Percentiles rank a stretch among this genome's conserved stretches.
Evolutionary conservation across 2,797 vertebrate species (phyloP).

Genomic region (Xyrichtys novacula): DNA sequence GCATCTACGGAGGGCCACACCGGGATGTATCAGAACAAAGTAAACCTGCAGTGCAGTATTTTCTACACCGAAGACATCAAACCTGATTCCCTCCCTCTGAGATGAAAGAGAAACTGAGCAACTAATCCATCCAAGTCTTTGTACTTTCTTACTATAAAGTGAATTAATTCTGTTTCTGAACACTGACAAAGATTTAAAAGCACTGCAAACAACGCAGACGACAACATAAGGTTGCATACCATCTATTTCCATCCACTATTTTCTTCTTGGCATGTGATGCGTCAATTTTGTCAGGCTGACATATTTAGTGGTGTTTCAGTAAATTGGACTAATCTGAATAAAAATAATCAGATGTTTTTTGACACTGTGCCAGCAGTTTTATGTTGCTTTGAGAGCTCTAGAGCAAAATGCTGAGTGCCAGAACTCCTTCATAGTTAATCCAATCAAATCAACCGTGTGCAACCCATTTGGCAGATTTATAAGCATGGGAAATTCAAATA

Average conservation of each 20-base stretch:
- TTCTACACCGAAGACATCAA: conserved; percentile 36
- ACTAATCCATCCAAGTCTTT: neutral
- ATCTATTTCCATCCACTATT: conserved; percentile 3
- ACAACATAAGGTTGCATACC: neutral
- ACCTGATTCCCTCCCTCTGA: conserved; percentile 7
- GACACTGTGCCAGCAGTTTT: neutral
- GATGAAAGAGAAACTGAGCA: conserved; percentile 14
- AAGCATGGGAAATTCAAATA: neutral
- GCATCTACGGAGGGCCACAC: conserved; percentile 25
- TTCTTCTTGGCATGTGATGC: neutral
- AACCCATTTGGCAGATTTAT: neutral
- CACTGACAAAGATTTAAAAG: neutral
- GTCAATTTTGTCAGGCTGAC: neutral
- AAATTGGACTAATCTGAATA: conserved; percentile 4
- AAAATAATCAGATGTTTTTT: neutral
- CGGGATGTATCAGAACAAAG: conserved; percentile 48
- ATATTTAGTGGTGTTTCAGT: neutral
- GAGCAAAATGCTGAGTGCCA: neutral
- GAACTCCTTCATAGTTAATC: conserved; percentile 2
- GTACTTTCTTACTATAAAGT: neutral
- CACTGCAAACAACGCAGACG: neutral
- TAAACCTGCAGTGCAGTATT: conserved; percentile 29
- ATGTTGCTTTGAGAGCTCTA: conserved; percentile 5
- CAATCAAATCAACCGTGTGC: neutral
- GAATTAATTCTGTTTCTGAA: conserved; percentile 1